Evolutionary conservation across 1,140 invertebrate species (phyloP).

Genomic region (Sipha flava): DNA sequence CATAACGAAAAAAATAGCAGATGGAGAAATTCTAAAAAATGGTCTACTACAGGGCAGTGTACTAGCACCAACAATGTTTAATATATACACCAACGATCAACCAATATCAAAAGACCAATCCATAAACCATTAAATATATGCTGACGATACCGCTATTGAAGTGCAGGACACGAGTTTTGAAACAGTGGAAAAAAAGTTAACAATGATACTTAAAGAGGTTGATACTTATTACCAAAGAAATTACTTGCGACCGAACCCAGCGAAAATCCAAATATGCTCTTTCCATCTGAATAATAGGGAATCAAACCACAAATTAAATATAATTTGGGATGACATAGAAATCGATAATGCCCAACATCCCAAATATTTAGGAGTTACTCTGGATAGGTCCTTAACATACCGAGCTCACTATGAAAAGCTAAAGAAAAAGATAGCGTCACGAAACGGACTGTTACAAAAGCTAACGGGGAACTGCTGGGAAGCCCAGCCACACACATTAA

Average conservation of each 20-base stretch:
- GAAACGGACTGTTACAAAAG: too few species aligned
- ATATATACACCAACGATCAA: constrained; percentile 38
- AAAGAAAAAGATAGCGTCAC: too few species aligned
- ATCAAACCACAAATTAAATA: constrained; percentile 46
- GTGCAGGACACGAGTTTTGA: neutral
- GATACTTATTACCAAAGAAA: neutral
- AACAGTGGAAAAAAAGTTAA: neutral
- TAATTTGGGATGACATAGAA: neutral
- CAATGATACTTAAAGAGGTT: neutral
- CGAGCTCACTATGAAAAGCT: too few species aligned
- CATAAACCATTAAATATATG: neutral
- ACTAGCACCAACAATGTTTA: constrained; percentile 22
- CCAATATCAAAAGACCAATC: too few species aligned
- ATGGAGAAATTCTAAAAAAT: neutral
- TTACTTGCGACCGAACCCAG: neutral
- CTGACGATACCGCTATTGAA: neutral
- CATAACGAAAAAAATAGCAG: neutral
- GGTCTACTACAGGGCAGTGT: neutral
- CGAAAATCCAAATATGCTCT: neutral
- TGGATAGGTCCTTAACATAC: too few species aligned
- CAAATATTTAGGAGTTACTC: too few species aligned
- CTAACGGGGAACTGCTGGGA: too few species aligned
- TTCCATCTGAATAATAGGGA: constrained; percentile 46
- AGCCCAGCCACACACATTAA: neutral
- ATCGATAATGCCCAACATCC: too few species aligned